Conservation (phyloP, 1,140 invertebrate genomes). For the Drosophila kanapiae region DNA sequence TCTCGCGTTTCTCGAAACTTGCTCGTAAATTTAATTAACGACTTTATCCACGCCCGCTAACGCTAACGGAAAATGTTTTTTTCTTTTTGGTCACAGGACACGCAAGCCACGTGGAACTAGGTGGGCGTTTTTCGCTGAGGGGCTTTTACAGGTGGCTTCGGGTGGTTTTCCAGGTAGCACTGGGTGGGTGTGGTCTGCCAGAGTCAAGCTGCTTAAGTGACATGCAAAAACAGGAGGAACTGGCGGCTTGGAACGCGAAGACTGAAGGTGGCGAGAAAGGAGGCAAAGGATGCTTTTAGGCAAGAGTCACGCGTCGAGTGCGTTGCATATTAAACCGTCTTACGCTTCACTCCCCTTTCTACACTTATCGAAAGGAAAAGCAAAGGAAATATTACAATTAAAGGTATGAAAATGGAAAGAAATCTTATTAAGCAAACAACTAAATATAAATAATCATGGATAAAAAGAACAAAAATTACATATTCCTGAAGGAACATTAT, state of each 20-base stretch:
- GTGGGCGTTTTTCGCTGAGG: background rate
- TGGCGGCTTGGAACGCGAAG: background rate
- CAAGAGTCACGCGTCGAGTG: slow-evolving; percentile 25
- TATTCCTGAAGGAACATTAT: no score
- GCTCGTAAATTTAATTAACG: slow-evolving; percentile 35
- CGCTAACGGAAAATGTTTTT: slow-evolving; percentile 25
- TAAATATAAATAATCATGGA: no score
- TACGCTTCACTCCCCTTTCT: background rate
- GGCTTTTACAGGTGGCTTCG: background rate
- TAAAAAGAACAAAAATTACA: no score
- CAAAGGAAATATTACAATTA: background rate
- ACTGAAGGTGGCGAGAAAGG: background rate
- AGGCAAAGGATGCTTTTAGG: slow-evolving; percentile 27
- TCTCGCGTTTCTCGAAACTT: background rate
- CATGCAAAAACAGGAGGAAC: slow-evolving; percentile 28
- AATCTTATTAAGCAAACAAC: no score
- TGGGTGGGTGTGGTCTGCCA: slow-evolving; percentile 19
- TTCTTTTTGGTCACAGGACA: slow-evolving; percentile 24
- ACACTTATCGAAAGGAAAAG: background rate
- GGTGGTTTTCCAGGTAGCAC: background rate
- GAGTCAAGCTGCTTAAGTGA: slow-evolving; percentile 40
- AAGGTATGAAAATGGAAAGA: background rate
- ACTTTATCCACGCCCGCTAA: slow-evolving; percentile 17
- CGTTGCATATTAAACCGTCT: background rate
- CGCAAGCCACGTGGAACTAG: slow-evolving; percentile 16